Evolutionary conservation across 2,113 vertebrate species (phyloP).

Genomic region (Macaca nemestrina): DNA sequence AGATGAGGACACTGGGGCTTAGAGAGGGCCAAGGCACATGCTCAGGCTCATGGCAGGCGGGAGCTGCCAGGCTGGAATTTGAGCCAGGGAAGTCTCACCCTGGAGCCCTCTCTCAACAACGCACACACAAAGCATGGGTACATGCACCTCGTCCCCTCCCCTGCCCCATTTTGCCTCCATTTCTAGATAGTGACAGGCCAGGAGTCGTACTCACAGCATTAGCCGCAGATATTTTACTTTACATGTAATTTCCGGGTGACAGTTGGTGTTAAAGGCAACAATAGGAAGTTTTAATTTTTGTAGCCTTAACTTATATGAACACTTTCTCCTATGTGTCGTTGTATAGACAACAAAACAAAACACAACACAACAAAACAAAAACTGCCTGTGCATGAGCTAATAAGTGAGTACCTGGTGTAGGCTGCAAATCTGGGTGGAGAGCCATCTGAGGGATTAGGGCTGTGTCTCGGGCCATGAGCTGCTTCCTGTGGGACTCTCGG

Average conservation of each 20-base stretch:
- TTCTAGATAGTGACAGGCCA: neutral
- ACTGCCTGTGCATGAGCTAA: neutral
- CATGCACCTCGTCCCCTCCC: neutral
- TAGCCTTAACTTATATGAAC: neutral
- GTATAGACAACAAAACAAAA: neutral
- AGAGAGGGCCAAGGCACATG: fast-evolving
- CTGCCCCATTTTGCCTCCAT: fast-evolving
- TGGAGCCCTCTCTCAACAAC: neutral
- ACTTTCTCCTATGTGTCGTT: neutral
- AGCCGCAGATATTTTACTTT: neutral
- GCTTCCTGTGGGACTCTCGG: neutral
- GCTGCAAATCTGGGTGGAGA: neutral
- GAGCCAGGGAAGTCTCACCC: neutral
- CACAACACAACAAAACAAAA: neutral
- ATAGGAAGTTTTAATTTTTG: neutral
- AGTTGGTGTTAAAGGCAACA: neutral
- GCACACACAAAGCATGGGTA: fast-evolving
- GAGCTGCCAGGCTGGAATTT: no score
- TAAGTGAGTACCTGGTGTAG: neutral
- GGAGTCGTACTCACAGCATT: neutral
- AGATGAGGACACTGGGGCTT: neutral
- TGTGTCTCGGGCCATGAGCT: neutral
- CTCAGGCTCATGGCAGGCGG: no score
- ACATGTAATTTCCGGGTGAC: neutral
- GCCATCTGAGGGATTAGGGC: fast-evolving